These are phyloP conservation scores for Latrodectus elegans DNA, from an alignment of 2,888 invertebrate species.

Conservation along the genomic window DNA sequence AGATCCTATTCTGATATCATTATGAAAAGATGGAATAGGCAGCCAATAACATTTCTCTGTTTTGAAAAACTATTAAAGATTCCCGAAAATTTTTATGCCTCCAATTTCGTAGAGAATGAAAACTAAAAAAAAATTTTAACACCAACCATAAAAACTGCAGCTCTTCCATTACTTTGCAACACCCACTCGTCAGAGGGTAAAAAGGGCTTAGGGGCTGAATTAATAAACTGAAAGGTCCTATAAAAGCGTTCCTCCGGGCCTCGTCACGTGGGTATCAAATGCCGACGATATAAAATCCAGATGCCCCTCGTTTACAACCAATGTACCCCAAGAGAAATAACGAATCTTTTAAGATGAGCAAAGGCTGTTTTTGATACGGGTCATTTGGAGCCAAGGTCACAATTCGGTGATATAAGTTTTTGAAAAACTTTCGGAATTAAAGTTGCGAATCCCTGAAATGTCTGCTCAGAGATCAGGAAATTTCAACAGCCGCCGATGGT, in stretches of 20 bases:
- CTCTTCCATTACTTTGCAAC: neutral
- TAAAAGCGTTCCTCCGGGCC: constrained; percentile 12
- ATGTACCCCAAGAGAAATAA: constrained; percentile 14
- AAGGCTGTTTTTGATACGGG: neutral
- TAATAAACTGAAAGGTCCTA: constrained; percentile 37
- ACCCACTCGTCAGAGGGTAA: too few relatives aligned
- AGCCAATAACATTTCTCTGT: too few relatives aligned
- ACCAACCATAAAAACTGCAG: constrained; percentile 32
- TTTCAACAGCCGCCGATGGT: too few relatives aligned
- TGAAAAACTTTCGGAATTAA: too few relatives aligned
- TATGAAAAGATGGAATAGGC: too few relatives aligned
- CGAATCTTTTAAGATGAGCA: neutral
- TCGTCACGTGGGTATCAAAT: constrained; percentile 14
- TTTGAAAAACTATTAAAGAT: too few relatives aligned
- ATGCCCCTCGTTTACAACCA: constrained; percentile 18
- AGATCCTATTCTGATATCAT: too few relatives aligned
- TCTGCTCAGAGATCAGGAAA: too few relatives aligned
- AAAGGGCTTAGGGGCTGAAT: constrained; percentile 14
- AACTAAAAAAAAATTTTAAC: constrained; percentile 24
- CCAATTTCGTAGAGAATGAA: too few relatives aligned
- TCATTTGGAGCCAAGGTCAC: neutral
- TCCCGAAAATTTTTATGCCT: too few relatives aligned
- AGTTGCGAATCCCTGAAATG: too few relatives aligned
- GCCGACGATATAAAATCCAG: constrained; percentile 14
- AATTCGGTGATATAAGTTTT: neutral